phyloP scores from a whole-genome alignment of 2,888 invertebrate species.

The Sthenelais limicola region DNA sequence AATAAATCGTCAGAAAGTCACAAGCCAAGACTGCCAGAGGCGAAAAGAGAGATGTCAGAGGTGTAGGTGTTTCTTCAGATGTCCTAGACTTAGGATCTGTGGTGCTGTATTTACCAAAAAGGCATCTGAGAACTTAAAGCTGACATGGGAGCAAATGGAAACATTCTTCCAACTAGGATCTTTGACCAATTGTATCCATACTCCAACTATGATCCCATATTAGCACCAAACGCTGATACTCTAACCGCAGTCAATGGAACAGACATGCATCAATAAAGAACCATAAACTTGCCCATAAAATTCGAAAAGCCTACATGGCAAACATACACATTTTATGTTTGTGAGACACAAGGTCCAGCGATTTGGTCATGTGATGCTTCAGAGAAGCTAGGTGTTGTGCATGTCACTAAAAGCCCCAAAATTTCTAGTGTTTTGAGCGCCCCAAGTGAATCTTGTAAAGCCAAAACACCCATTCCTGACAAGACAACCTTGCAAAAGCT shows the following conservation, averaged over 20 bases:
- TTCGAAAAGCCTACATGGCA: too few relatives aligned
- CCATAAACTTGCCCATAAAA: not conserved
- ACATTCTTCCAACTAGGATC: not conserved
- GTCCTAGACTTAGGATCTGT: too few relatives aligned
- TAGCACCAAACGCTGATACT: not conserved
- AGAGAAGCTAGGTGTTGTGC: not conserved
- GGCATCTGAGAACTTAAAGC: too few relatives aligned
- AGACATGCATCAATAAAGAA: not conserved
- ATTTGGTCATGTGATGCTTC: not conserved
- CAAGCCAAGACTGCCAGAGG: too few relatives aligned
- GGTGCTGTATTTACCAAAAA: too few relatives aligned
- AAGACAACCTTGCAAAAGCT: not conserved
- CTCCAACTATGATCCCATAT: too few relatives aligned
- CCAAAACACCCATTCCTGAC: not conserved
- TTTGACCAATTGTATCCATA: not conserved
- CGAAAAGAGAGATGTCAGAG: too few relatives aligned
- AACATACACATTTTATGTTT: not conserved
- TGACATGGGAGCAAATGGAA: too few relatives aligned
- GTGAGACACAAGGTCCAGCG: not conserved
- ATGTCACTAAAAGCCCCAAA: not conserved
- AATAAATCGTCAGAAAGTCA: too few relatives aligned
- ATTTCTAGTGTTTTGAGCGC: not conserved
- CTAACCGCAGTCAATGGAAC: not conserved
- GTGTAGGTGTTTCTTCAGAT: too few relatives aligned
- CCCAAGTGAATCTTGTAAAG: too few relatives aligned